Base-by-base conservation (phyloP, 2,113 vertebrate genomes). In the Aphyosemion australe region DNA sequence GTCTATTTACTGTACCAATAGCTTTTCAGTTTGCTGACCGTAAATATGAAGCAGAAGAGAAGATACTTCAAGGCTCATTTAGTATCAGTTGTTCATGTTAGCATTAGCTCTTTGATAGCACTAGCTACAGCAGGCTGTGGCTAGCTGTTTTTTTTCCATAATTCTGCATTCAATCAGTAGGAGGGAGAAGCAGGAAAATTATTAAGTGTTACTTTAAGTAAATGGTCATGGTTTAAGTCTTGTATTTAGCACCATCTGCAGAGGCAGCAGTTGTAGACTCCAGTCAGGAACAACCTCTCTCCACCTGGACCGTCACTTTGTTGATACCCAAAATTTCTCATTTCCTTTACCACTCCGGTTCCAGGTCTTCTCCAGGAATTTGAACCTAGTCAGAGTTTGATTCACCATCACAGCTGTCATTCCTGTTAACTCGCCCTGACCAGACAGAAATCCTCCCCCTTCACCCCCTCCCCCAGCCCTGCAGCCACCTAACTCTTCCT, bases 331-430 rank as follows among this genome's bases (percentile, higher is more conserved):
- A 32, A 26, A 19, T 21, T 13, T 61, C 19, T 48, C 19, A 18
- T 51, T 53, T 52, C 15, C 20, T 42, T 41, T 21, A 7, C 6
- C 9, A 34, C 32, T 56, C 10, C 20, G 20, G 47, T 20, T 72
- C 34, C 45, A 43, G 5, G 18, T 63, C 20, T 21, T 41, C 66
- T 61, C 20, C 2, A 19, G 62, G 58, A 72, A 81, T 79, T 1
- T 34, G 13, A 55, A 18, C 53, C 6, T 34, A 56, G 76, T 56
- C 50, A 18, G 49, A 50, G 48, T 18, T 39, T 61, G 74, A 84
- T 6, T 14, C 43, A 42, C 8, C 46, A 6, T 14, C 58, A 80
- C 85, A 86, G 61, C 67, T 84, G 82, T 69, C 53, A 26, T 19
- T 52, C 50, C 62, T 21, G 61, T 74, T 60, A 70, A 77, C 64